phyloP scores from a whole-genome alignment of 2,888 invertebrate genomes.

The Drosophila cyrtoloma region DNA sequence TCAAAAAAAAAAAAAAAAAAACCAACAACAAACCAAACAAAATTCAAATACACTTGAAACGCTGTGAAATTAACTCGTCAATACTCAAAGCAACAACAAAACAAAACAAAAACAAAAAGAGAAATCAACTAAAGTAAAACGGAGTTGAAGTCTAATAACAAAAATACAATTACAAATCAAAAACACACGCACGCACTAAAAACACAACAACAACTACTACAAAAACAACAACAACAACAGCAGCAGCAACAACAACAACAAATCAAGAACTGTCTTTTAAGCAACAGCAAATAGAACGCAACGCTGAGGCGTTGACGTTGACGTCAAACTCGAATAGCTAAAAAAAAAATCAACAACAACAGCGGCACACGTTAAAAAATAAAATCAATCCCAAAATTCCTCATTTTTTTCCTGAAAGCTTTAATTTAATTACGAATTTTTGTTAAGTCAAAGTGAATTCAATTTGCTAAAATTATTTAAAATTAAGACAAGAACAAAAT shows the following conservation, averaged over 20 bases:
- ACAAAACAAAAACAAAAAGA: constrained; percentile 41
- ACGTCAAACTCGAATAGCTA: constrained; percentile 63
- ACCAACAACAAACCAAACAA: constrained; percentile 73
- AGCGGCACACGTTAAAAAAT: constrained; percentile 42
- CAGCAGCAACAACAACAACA: constrained; percentile 10
- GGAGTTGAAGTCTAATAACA: constrained; percentile 59
- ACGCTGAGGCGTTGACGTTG: constrained; percentile 64
- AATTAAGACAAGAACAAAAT: constrained; percentile 61
- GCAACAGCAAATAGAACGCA: constrained; percentile 35
- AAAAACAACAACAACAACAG: constrained; percentile 10
- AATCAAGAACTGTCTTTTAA: constrained; percentile 35
- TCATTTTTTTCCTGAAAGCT: constrained; percentile 78
- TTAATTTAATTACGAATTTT: constrained; percentile 80
- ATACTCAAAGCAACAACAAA: constrained; percentile 78
- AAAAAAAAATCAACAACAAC: constrained; percentile 26
- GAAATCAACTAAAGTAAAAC: constrained; percentile 63
- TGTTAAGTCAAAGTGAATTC: constrained; percentile 78
- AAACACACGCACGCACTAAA: constrained; percentile 62
- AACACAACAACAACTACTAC: background rate
- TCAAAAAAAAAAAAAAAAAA: constrained; percentile 42
- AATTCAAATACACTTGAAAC: constrained; percentile 72
- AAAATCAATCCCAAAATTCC: constrained; percentile 76
- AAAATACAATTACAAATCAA: constrained; percentile 47
- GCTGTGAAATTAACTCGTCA: constrained; percentile 81
- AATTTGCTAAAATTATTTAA: constrained; percentile 71